Base-by-base conservation (phyloP, 2,888 invertebrate species). In the Augiades crinisus region DNA sequence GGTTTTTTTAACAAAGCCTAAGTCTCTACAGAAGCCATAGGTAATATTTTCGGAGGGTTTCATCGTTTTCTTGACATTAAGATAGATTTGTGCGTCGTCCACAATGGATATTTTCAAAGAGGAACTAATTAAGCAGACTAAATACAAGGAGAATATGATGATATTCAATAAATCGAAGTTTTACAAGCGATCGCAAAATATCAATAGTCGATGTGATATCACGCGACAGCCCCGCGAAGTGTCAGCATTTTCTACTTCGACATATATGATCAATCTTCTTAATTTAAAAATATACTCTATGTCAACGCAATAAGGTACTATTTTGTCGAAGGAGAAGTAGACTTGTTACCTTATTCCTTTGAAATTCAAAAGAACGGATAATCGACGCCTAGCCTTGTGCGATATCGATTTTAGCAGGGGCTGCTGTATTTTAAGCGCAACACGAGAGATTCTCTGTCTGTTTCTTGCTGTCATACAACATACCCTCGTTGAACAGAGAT, bases 351-450 rank as follows among this genome's bases (percentile, higher is more conserved):
- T 68, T 80, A 43, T 33, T 49, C 14, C 14, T 52, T 57, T 33
- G 45, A 47, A 49, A 47, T 54, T 59, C 58, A 56, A 56, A 58
- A 63, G 62, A 64, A 75, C 81, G 81, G 85, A 85, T 88, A 88
- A 89, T 90, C 89, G 89, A 90, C 89, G 84, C 75, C 81, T 82
- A 89, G 89, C 89, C 90, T 90, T 90, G 89, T 83, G 87, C 85
- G 87, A 89, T 89, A 90, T 90, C 90, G 90, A 90, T 90, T 89
- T 89, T 88, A 79, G 78, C 72, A 66, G 70, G 74, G 70, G 75
- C 75, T 67, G 73, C 73, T 77, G 77, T 77, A 67, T 51, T 65
- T 65, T 64, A 53, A 63, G 69, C 70, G 69, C 62, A 74, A 60
- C n/a, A 24, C 51, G 55, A 63, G 34, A 53, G 6, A 13, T 66